phyloP scores from a whole-genome alignment of 2,113 vertebrate species.

The Aramus guarauna region DNA sequence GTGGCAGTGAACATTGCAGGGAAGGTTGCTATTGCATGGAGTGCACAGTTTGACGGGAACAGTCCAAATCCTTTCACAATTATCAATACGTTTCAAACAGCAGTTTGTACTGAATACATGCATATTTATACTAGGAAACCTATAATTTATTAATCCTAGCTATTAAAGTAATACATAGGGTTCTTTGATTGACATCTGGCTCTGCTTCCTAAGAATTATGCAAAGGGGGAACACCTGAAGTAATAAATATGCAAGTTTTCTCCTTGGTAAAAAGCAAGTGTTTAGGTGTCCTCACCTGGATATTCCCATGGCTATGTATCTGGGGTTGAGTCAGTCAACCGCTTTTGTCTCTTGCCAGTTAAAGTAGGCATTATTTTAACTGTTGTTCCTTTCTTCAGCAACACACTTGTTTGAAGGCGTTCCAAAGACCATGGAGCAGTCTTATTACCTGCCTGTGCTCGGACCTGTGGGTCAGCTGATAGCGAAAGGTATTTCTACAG shows the following conservation, averaged over 20 bases:
- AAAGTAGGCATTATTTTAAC: not conserved
- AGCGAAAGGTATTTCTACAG: not conserved
- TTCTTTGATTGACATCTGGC: conserved; percentile 9
- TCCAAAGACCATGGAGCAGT: not conserved
- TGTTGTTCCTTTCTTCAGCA: not conserved
- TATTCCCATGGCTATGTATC: not conserved
- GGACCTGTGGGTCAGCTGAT: not conserved
- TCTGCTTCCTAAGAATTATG: conserved; percentile 4
- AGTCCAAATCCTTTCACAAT: not conserved
- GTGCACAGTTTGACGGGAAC: not conserved
- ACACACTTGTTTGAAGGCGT: not conserved
- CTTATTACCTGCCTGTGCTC: not conserved
- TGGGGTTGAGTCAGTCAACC: not conserved
- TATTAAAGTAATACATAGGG: conserved; percentile 28
- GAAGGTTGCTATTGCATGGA: not conserved
- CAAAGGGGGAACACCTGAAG: not conserved
- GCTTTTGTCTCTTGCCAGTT: not conserved
- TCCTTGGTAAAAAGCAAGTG: not conserved
- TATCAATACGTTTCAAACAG: conserved; percentile 1
- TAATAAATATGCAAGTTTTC: not conserved
- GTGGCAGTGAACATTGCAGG: not conserved
- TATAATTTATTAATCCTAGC: conserved; percentile 52
- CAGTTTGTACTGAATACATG: not conserved
- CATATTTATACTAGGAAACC: conserved; percentile 19
- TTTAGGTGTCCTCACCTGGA: not conserved